A percentile compares a stretch with the other conserved stretches of the same genome.
These are phyloP conservation scores for Theonella swinhoei DNA, from an alignment of 37 sponge, comb jelly and placozoan genomes.

Conservation along the genomic window DNA sequence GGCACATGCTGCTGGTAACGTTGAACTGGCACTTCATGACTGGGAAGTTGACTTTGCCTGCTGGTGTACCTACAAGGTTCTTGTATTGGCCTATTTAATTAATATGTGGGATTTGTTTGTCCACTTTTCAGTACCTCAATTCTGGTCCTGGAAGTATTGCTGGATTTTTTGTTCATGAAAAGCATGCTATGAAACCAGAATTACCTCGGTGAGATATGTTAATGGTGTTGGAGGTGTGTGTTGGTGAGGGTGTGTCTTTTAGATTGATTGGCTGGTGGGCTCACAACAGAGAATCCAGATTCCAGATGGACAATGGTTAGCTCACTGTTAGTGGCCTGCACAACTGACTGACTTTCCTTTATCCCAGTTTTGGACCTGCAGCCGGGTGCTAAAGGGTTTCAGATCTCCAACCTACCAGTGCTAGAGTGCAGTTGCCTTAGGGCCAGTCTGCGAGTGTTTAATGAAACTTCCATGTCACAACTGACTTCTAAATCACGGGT, in stretches of 20 bases:
- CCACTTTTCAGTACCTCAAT: constrained; percentile 64
- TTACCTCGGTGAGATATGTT: constrained; percentile 42
- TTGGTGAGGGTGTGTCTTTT: background rate
- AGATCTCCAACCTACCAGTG: constrained; percentile 80
- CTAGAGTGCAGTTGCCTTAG: constrained; percentile 44
- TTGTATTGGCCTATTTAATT: background rate
- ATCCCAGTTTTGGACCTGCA: constrained; percentile 52
- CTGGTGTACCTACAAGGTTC: constrained; percentile 94
- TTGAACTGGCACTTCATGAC: constrained; percentile 87
- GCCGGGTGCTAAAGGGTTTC: constrained; percentile 86
- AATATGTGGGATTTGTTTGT: background rate
- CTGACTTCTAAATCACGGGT: constrained; percentile 72
- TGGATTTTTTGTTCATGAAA: constrained; percentile 93
- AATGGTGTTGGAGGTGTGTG: background rate
- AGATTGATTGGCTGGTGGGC: constrained; percentile 93
- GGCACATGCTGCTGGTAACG: constrained; percentile 96
- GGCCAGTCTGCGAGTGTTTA: constrained; percentile 77
- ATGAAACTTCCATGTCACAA: constrained; percentile 64
- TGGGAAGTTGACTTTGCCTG: constrained; percentile 94
- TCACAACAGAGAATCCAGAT: constrained; percentile 75
- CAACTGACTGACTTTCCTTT: background rate
- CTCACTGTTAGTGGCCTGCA: background rate
- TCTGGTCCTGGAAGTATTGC: constrained; percentile 85
- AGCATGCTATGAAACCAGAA: constrained; percentile 68
- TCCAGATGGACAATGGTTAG: constrained; percentile 73